These are phyloP conservation scores for Rynchops niger DNA, from an alignment of 2,113 vertebrate genomes.

Conservation along the genomic window DNA sequence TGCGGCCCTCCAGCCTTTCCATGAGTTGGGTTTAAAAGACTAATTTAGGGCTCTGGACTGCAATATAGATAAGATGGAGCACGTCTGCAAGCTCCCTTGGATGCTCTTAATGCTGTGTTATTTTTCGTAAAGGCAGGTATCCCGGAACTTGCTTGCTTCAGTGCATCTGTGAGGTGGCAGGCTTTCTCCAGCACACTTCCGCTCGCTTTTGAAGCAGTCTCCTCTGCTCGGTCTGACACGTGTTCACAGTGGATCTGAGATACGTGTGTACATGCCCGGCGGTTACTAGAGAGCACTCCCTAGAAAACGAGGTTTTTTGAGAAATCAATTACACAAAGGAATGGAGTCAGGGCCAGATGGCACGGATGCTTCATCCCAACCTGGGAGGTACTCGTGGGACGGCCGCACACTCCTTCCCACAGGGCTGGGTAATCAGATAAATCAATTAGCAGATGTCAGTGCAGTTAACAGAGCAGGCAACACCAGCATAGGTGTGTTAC, in stretches of 20 bases:
- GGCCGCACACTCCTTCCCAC: background rate
- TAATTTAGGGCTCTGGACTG: background rate
- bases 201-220: background rate
- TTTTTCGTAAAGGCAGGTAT: background rate
- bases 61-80: background rate
- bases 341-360: conserved; percentile 61
- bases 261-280: rapidly evolving
- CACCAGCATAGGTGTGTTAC: background rate
- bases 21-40: background rate
- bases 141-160: background rate
- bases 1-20: background rate
- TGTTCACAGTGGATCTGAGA: background rate
- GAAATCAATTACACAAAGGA: conserved; percentile 55
- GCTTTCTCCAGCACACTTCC: background rate
- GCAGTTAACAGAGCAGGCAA: conserved; percentile 35
- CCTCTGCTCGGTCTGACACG: rapidly evolving
- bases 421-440: conserved; percentile 47
- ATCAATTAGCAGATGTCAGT: conserved; percentile 59
- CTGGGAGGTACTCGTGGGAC: conserved; percentile 29
- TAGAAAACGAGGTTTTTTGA: background rate
- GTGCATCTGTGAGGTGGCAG: background rate
- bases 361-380: conserved; percentile 64
- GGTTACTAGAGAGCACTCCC: background rate
- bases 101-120: background rate
- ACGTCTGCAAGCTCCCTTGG: background rate